A percentile compares a stretch with the other conserved stretches of the same genome.
These are phyloP conservation scores for Habroteleia sp. DNA, from an alignment of 2,888 invertebrate species.

Conservation along the genomic window DNA sequence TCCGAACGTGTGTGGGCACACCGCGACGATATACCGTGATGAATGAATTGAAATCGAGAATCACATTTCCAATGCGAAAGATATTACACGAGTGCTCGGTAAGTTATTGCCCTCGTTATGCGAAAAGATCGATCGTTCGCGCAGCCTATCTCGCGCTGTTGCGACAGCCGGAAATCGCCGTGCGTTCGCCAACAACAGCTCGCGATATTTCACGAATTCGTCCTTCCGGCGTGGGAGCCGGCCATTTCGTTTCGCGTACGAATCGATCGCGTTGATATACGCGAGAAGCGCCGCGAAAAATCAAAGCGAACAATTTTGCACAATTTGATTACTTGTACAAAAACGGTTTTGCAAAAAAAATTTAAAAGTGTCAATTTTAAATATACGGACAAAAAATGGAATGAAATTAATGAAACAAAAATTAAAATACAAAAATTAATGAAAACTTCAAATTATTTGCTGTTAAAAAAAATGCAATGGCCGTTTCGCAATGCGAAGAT, in stretches of 20 bases:
- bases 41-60: slow-evolving; percentile 56
- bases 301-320: slow-evolving; percentile 30
- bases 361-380: no score
- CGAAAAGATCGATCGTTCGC: slow-evolving; percentile 57
- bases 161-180: slow-evolving; percentile 60
- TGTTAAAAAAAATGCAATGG: no score
- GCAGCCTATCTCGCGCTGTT: slow-evolving; percentile 52
- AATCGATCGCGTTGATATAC: slow-evolving; percentile 50
- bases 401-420: no score
- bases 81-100: slow-evolving; percentile 53
- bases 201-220: slow-evolving; percentile 59
- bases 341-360: no score
- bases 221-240: slow-evolving; percentile 56
- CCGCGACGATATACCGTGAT: slow-evolving; percentile 32
- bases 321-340: no score
- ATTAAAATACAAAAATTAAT: no score
- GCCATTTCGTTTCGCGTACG: slow-evolving; percentile 40
- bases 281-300: slow-evolving; percentile 40
- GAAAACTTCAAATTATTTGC: no score
- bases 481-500: no score
- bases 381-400: no score
- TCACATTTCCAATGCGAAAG: slow-evolving; percentile 52
- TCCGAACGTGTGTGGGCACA: slow-evolving; percentile 21
- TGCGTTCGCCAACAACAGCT: slow-evolving; percentile 61
- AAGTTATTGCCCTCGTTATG: slow-evolving; percentile 62